Evolutionary conservation across 92 coral and sea anemone genomes (phyloP), one percentile per base, ranked within the genome.

Genomic region (Phenganax subtilis): DNA sequence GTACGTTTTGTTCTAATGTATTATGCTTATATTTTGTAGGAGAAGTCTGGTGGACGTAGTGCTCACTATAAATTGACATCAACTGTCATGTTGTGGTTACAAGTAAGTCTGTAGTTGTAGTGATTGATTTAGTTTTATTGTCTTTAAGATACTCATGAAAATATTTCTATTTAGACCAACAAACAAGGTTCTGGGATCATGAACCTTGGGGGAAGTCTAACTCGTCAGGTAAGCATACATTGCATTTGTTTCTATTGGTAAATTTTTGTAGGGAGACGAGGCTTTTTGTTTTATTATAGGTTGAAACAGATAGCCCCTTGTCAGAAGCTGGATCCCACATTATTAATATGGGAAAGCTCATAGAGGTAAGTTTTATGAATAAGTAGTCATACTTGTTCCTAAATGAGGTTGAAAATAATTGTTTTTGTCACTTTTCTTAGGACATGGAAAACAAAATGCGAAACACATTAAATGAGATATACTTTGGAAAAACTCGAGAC

Each of bases 391-490:
- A 37, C 47, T 37, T 37, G 47, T 37, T 37, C 5, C 2, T 37
- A 37, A 37, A 37, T 37, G 0, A 30, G 73, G 14, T 64, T 64
- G 47, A 64, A 1, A 37, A 37, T 37, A 37, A 37, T 37, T 29
- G 10, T 16, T 25, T 0, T 10, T 29, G 66, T 10, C 37, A 47
- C 17, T 56, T 81, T 82, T 54, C 72, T 3, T 62, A 94, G 98
- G 97, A 92, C 62, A 92, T 94, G 97, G 98, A 94, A 85, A 94
- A 94, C 89, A 94, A 94, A 89, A 94, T 94, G 98, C 86, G 98
- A 77, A 92, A 94, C 87, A 94, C 98, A 12, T 82, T 94, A 89
- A 94, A 94, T 87, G 97, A 94, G 84, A 94, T 94, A 54, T 94
- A 94, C 90, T 94, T 94, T 90, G 98, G 98, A 2, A 94, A 94